Conservation (phyloP, 2,113 vertebrate genomes). For the Menura novaehollandiae region DNA sequence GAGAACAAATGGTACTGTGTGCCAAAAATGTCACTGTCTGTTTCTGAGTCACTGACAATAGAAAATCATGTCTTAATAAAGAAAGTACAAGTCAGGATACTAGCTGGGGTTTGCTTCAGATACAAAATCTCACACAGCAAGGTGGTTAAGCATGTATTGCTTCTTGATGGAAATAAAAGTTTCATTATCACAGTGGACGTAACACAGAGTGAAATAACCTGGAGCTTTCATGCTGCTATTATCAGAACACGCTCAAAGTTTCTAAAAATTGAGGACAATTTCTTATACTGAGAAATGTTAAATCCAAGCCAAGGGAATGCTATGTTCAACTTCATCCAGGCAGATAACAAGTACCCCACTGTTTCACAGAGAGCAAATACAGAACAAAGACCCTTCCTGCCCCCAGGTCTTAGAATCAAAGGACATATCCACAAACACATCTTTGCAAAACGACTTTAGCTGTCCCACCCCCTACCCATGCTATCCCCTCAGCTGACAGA, state of each 20-base stretch:
- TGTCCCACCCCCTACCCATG: background rate
- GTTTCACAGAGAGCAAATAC: constrained; percentile 19
- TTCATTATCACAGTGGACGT: constrained; percentile 25
- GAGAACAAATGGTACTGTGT: background rate
- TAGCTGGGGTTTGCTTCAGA: background rate
- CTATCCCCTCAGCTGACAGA: background rate
- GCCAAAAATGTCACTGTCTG: background rate
- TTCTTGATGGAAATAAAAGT: constrained; percentile 17
- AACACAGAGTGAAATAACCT: background rate
- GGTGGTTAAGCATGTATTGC: background rate
- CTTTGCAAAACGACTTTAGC: background rate
- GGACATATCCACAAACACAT: constrained; percentile 1
- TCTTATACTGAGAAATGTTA: constrained; percentile 42
- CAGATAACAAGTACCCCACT: constrained; percentile 51
- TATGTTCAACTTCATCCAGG: background rate
- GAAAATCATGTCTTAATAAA: constrained; percentile 22
- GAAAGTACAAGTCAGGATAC: background rate
- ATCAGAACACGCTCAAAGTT: background rate
- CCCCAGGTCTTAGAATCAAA: constrained; percentile 35
- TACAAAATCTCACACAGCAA: background rate
- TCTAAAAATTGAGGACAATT: constrained; percentile 49
- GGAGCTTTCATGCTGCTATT: constrained; percentile 22
- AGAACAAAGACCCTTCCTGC: constrained; percentile 13
- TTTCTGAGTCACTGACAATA: constrained; percentile 32
- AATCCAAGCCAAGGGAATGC: constrained; percentile 37